Conservation (phyloP, 1,140 invertebrate genomes). For the Achatina immaculata region DNA sequence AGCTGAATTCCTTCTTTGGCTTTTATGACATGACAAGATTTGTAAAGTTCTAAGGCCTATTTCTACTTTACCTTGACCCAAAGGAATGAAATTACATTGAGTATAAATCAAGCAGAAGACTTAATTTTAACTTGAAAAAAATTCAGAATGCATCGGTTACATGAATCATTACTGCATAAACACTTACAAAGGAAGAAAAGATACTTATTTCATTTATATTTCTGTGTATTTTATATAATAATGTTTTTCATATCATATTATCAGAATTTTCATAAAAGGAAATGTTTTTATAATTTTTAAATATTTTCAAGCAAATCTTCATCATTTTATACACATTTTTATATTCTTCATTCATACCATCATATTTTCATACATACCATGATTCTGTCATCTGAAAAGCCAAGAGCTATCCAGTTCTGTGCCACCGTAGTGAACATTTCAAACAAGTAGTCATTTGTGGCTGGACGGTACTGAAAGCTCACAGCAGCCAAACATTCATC, state of each 20-base stretch:
- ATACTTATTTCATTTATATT: neutral
- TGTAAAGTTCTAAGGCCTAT: no score
- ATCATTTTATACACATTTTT: neutral
- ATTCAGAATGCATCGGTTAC: neutral
- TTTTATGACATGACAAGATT: no score
- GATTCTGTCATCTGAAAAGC: neutral
- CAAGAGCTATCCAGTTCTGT: slow-evolving; percentile 4
- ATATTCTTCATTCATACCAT: neutral
- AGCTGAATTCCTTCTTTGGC: no score
- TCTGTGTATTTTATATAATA: neutral
- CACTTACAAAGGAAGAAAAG: neutral
- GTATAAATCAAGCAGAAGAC: neutral
- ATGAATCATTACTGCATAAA: neutral
- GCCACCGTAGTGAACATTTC: neutral
- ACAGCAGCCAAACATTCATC: slow-evolving; percentile 16
- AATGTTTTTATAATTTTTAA: neutral
- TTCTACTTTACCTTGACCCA: no score
- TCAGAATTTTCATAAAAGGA: neutral
- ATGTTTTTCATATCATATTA: neutral
- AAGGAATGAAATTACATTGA: neutral
- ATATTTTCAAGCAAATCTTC: neutral
- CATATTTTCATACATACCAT: slow-evolving; percentile 9
- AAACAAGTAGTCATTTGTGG: neutral
- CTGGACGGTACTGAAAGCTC: neutral
- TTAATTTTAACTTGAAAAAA: neutral